Evolutionary conservation across 2,888 invertebrate species (phyloP).

Genomic region (Eristalis tenax): DNA sequence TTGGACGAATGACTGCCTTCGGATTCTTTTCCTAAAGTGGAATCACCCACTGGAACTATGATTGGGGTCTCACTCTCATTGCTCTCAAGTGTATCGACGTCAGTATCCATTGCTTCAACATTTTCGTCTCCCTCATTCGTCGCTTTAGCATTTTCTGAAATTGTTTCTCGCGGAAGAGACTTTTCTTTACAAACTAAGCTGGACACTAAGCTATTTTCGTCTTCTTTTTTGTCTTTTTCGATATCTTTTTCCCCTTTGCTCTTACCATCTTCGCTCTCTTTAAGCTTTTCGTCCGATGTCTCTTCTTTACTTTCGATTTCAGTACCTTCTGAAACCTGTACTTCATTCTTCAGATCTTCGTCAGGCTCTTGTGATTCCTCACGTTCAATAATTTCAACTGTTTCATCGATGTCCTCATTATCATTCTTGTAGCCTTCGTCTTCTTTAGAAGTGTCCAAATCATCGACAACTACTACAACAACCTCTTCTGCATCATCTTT

Average conservation of each 20-base stretch:
- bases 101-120: not conserved
- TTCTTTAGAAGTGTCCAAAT: conserved; percentile 70
- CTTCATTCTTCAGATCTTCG: conserved; percentile 6
- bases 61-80: conserved; percentile 4
- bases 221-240: not conserved
- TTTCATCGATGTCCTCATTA: conserved; percentile 29
- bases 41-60: not conserved
- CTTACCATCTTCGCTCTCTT: conserved; percentile 5
- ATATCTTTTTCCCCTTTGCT: conserved; percentile 2
- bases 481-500: conserved; percentile 66
- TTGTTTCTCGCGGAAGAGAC: not conserved
- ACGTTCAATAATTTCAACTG: conserved; percentile 35
- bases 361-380: conserved; percentile 32
- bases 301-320: not conserved
- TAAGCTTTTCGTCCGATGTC: conserved; percentile 12
- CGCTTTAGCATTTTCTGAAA: not conserved
- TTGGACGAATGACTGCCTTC: conserved; percentile 35
- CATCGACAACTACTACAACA: conserved; percentile 68
- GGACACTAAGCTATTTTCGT: not conserved
- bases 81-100: conserved; percentile 21
- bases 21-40: not conserved
- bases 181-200: not conserved
- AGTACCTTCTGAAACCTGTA: not conserved
- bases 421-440: conserved; percentile 48
- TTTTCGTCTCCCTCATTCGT: not conserved